Conservation (phyloP, 2,113 vertebrate species). For the Scatophagus argus region DNA sequence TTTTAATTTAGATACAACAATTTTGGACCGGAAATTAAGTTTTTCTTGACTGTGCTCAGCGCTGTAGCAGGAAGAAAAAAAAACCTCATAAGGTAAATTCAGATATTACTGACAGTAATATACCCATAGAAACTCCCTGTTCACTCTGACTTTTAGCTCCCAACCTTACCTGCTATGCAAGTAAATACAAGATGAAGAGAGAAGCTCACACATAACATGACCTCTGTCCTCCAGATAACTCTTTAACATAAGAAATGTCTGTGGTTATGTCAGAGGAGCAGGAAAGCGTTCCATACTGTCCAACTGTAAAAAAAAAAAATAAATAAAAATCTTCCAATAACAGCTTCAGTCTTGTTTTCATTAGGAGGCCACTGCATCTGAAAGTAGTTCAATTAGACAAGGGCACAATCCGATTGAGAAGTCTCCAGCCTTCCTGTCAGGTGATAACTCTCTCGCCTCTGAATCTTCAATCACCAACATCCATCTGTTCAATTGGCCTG, state of each 20-base stretch:
- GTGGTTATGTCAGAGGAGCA: conserved; percentile 9
- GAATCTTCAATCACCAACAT: conserved; percentile 55
- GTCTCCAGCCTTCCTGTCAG: conserved; percentile 40
- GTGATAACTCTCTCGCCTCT: conserved; percentile 20
- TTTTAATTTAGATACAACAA: conserved; percentile 60
- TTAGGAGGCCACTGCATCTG: conserved; percentile 40
- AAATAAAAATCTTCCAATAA: conserved; percentile 16
- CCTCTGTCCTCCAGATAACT: conserved; percentile 23
- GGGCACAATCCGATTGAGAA: conserved; percentile 29
- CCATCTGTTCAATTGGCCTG: conserved; percentile 38
- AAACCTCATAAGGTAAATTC: conserved; percentile 11
- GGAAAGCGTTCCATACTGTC: not conserved
- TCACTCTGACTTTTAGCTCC: not conserved
- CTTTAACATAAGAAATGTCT: conserved; percentile 29
- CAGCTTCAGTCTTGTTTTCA: conserved; percentile 48
- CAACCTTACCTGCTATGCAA: conserved; percentile 7
- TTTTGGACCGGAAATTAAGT: conserved; percentile 59
- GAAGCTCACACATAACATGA: conserved; percentile 18
- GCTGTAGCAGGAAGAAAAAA: conserved; percentile 10
- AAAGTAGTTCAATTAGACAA: conserved; percentile 46
- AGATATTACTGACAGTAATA: conserved; percentile 23
- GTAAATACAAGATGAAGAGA: conserved; percentile 33
- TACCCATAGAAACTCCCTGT: conserved; percentile 2
- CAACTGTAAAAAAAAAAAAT: conserved; percentile 17
- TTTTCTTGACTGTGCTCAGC: conserved; percentile 51